phyloP scores from a whole-genome alignment of 1,140 invertebrate species.

The Achroia grisella region DNA sequence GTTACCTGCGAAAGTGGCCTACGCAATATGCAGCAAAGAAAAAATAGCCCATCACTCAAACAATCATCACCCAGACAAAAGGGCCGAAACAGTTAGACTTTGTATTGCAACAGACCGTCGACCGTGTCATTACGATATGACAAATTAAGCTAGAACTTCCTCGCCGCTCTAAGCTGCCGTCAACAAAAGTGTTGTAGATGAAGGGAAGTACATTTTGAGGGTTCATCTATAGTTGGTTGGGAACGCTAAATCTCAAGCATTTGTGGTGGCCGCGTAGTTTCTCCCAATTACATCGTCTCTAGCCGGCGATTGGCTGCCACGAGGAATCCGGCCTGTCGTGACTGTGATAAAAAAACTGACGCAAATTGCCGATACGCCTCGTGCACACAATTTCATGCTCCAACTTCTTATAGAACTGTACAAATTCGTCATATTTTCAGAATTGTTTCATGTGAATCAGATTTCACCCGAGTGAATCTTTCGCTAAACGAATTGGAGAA shows the following conservation, averaged over 20 bases:
- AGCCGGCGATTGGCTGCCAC: conserved; percentile 58
- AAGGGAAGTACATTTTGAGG: conserved; percentile 31
- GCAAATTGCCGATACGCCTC: conserved; percentile 71
- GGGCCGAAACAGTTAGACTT: conserved; percentile 49
- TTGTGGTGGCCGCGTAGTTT: conserved; percentile 57
- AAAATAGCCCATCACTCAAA: conserved; percentile 46
- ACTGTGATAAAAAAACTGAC: conserved; percentile 70
- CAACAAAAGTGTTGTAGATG: conserved; percentile 2
- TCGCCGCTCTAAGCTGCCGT: conserved; percentile 8
- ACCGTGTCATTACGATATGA: conserved; percentile 45
- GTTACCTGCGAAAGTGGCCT: conserved; percentile 35
- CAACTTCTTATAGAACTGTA: conserved; percentile 50
- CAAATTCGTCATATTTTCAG: conserved; percentile 64
- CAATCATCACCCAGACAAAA: conserved; percentile 51
- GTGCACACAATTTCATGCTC: conserved; percentile 70
- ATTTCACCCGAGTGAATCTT: no score
- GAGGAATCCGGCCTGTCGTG: conserved; percentile 67
- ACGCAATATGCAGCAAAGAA: conserved; percentile 29
- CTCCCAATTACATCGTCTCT: conserved; percentile 67
- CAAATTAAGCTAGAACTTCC: conserved; percentile 34
- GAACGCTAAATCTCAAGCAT: conserved; percentile 46
- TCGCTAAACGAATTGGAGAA: no score
- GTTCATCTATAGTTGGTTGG: conserved; percentile 37
- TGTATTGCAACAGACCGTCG: conserved; percentile 36
- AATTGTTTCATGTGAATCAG: conserved; percentile 14